Evolutionary conservation across 2,797 vertebrate genomes (phyloP).

Genomic region (Leontocebus nigricollis): DNA sequence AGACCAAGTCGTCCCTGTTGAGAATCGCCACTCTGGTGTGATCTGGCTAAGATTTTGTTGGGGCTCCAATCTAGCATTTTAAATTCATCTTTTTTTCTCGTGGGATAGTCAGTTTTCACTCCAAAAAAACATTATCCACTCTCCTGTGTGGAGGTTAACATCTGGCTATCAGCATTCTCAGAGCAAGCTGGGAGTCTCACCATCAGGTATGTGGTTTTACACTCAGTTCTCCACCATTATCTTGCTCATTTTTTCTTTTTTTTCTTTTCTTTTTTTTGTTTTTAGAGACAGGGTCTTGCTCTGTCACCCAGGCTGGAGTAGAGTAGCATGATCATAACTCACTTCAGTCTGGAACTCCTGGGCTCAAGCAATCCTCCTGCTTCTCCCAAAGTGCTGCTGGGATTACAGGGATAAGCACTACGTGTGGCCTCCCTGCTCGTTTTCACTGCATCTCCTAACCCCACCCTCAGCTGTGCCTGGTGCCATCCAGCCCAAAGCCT

Average conservation of each 20-base stretch:
- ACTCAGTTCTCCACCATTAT: neutral
- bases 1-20: neutral
- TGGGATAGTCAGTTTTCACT: neutral
- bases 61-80: neutral
- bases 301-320: neutral
- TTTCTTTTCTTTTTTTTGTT: neutral
- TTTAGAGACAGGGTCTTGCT: neutral
- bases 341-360: neutral
- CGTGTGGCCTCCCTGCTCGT: neutral
- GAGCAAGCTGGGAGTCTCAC: neutral
- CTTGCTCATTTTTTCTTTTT: neutral
- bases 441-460: neutral
- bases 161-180: neutral
- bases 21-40: neutral
- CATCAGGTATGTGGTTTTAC: neutral
- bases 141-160: neutral
- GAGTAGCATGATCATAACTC: neutral
- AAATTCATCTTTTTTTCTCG: neutral
- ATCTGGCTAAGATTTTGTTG: neutral
- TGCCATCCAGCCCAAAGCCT: neutral
- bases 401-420: neutral
- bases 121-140: neutral
- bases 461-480: neutral
- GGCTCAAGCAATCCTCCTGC: neutral
- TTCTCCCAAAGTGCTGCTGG: neutral